Evolutionary conservation across 1,140 invertebrate species (phyloP).

Genomic region (Drosophila melanica): DNA sequence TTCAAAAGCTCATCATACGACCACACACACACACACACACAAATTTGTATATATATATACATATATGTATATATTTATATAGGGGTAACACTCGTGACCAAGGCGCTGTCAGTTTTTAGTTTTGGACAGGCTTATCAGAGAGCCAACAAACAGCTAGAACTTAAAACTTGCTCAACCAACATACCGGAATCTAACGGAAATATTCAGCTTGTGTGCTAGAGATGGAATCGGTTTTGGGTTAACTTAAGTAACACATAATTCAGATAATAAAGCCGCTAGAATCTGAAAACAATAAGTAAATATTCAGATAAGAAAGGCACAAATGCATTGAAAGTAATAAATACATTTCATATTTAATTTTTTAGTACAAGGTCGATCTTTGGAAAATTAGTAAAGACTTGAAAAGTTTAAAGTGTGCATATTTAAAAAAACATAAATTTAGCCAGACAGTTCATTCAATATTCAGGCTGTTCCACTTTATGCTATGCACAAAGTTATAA

Average conservation of each 20-base stretch:
- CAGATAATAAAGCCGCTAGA: constrained; percentile 7
- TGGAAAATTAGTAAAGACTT: too few relatives aligned
- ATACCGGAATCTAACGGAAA: constrained; percentile 29
- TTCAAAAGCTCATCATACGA: constrained; percentile 23
- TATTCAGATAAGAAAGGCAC: too few relatives aligned
- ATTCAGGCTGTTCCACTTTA: too few relatives aligned
- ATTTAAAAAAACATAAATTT: too few relatives aligned
- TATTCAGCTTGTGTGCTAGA: constrained; percentile 13
- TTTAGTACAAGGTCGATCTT: too few relatives aligned
- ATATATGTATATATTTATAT: not conserved
- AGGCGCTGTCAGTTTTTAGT: constrained; percentile 43
- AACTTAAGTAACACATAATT: too few relatives aligned
- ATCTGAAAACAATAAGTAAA: too few relatives aligned
- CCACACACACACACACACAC: not conserved
- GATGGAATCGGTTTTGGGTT: constrained; percentile 1
- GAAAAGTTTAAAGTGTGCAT: too few relatives aligned
- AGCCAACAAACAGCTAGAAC: constrained; percentile 71
- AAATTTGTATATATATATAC: not conserved
- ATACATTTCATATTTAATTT: too few relatives aligned
- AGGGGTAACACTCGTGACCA: constrained; percentile 40
- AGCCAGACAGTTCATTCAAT: too few relatives aligned
- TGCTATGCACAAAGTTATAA: too few relatives aligned
- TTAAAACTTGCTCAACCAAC: constrained; percentile 58
- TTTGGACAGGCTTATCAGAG: constrained; percentile 60
- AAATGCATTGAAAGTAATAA: too few relatives aligned